A percentile compares a stretch with the other conserved stretches of the same genome.
These are phyloP conservation scores for Lydus trimaculatus DNA, from an alignment of 2,888 invertebrate genomes.

Conservation along the genomic window DNA sequence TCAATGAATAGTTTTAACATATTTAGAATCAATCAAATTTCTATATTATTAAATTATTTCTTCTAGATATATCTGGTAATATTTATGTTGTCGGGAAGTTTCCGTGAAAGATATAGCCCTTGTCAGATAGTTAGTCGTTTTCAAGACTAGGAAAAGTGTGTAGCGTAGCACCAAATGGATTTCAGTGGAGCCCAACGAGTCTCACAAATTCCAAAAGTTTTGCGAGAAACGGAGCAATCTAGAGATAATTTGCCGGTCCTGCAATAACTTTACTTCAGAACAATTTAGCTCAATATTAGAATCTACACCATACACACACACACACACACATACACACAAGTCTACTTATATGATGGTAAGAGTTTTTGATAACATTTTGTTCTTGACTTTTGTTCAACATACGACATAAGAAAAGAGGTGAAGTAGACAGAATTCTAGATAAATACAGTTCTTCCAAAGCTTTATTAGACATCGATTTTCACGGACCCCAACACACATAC, in stretches of 20 bases:
- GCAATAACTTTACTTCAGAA: conserved; percentile 42
- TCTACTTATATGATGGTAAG: conserved; percentile 15
- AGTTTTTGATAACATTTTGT: conserved; percentile 18
- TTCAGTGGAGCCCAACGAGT: conserved; percentile 46
- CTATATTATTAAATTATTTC: conserved; percentile 15
- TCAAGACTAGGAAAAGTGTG: conserved; percentile 35
- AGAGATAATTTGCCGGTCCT: conserved; percentile 48
- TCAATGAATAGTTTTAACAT: background rate
- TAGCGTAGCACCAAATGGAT: conserved; percentile 47
- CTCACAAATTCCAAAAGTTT: conserved; percentile 43
- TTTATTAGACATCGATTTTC: conserved; percentile 4
- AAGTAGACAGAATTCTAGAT: background rate
- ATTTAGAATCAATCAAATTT: background rate
- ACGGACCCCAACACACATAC: background rate
- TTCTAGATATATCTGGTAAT: background rate
- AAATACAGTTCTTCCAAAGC: background rate
- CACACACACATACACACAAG: background rate
- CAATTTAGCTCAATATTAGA: conserved; percentile 33
- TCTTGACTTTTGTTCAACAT: conserved; percentile 1
- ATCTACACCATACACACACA: background rate
- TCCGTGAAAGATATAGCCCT: conserved; percentile 21
- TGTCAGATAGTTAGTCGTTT: conserved; percentile 33
- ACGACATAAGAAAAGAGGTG: background rate
- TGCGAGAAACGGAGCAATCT: conserved; percentile 45
- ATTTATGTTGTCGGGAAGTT: conserved; percentile 12